Evolutionary conservation across 2,113 vertebrate genomes (phyloP), one percentile per base, ranked within the genome.

Genomic region (Calypte anna): DNA sequence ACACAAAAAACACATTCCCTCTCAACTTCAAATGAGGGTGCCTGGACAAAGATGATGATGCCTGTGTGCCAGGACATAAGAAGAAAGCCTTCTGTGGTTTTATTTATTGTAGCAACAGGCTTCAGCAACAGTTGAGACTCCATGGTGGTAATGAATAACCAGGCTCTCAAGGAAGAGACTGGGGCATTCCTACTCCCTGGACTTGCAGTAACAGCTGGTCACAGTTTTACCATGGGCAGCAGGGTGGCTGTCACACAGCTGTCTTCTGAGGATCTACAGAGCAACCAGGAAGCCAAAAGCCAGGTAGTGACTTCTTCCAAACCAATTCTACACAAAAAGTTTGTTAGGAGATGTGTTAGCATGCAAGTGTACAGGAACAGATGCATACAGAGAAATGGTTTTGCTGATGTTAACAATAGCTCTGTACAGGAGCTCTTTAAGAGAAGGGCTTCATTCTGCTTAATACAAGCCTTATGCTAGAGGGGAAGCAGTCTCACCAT

Each of bases 31-130:
- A 51, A 90, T n/a, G 53, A 54, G 46, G 40, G 63, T 40, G 38
- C 54, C 30, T 78, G 72, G 67, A 81, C 75, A 78, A 83, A 72
- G 78, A 76, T 14, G 4, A 44, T 62, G 31, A 73, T 6, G 28
- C n/a, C 54, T 66, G 17, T 43, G 51, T n/a, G 57, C 57, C 67
- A 81, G 61, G 53, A 76, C 62, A 28, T 11, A 48, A 68, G 73
- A 66, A 95, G 43, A 68, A 95, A 82, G 53, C 59, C 68, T 94
- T 59, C 33, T 68, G 59, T 92, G 82, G 86, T 76, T 67, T 28
- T 51, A 83, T 97, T 97, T 98, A 97, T 97, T 98, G 94, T 98
- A 96, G 97, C 95, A 98, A 98, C 97, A 91, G 85, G 51, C 89
- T 93, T 85, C 78, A 79, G 95, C 82, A 95, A 97, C 97, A 18